Conservation (phyloP, 2,113 vertebrate genomes). For the Oryzias curvinotus region DNA sequence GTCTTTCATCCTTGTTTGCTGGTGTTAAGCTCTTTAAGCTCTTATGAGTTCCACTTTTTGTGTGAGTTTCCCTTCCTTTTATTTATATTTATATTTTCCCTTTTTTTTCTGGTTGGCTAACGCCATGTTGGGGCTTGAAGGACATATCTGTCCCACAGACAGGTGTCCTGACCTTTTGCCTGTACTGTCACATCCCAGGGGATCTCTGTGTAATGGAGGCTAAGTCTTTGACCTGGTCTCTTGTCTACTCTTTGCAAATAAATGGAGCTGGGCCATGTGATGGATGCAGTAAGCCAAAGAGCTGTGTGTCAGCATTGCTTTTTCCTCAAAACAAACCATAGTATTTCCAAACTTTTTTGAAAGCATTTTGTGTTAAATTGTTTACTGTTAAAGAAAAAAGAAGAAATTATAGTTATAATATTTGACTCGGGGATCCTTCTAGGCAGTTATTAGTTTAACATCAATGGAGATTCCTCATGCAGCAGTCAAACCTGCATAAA, state of each 20-base stretch:
- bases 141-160: slow-evolving; percentile 60
- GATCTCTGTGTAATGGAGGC: slow-evolving; percentile 66
- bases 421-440: slow-evolving; percentile 1
- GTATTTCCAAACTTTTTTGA: background rate
- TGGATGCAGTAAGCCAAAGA: slow-evolving; percentile 57
- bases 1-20: background rate
- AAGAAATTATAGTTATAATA: background rate
- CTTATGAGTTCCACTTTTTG: slow-evolving; percentile 8
- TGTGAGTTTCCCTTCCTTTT: slow-evolving; percentile 14
- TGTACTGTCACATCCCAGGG: slow-evolving; percentile 52
- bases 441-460: slow-evolving; percentile 15
- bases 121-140: slow-evolving; percentile 50
- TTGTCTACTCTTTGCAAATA: slow-evolving; percentile 55
- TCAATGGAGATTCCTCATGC: slow-evolving; percentile 38
- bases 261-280: slow-evolving; percentile 41
- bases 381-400: background rate
- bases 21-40: slow-evolving; percentile 11
- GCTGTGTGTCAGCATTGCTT: slow-evolving; percentile 1
- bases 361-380: background rate
- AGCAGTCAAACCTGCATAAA: slow-evolving; percentile 52
- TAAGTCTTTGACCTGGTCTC: slow-evolving; percentile 65
- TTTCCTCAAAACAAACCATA: slow-evolving; percentile 5
- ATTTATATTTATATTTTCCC: background rate
- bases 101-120: slow-evolving; percentile 15
- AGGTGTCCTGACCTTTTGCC: slow-evolving; percentile 68